A percentile compares a stretch with the other conserved stretches of the same genome.
phyloP scores from a whole-genome alignment of 2,888 invertebrate species.

The Esperia sulphurella region DNA sequence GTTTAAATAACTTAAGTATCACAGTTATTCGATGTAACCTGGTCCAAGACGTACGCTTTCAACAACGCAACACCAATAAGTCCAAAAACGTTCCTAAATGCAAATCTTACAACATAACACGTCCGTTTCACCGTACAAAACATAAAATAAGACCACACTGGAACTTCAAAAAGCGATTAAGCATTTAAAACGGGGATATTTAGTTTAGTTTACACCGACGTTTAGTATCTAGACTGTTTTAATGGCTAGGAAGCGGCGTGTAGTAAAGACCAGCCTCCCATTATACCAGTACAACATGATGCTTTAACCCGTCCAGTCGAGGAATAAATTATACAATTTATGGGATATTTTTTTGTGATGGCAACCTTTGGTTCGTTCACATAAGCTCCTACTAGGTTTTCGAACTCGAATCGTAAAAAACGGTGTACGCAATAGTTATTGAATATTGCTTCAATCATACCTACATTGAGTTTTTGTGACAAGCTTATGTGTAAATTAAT shows the following conservation, averaged over 20 bases:
- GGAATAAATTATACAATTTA: conserved; percentile 70
- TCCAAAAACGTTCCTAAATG: conserved; percentile 1
- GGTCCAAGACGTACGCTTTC: not conserved
- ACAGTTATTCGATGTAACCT: not conserved
- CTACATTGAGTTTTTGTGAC: too few species aligned
- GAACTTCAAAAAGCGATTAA: conserved; percentile 52
- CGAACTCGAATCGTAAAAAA: not conserved
- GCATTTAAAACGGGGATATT: conserved; percentile 58
- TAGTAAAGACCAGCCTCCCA: conserved; percentile 43
- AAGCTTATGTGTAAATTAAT: too few species aligned
- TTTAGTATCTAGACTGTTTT: conserved; percentile 69
- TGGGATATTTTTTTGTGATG: conserved; percentile 39
- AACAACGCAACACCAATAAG: not conserved
- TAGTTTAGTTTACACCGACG: conserved; percentile 66
- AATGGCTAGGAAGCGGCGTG: conserved; percentile 66
- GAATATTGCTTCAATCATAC: too few species aligned
- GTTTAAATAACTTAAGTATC: too few species aligned
- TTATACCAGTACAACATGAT: conserved; percentile 45
- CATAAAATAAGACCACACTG: conserved; percentile 27
- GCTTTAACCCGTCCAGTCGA: conserved; percentile 50
- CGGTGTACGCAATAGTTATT: too few species aligned
- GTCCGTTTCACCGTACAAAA: conserved; percentile 16
- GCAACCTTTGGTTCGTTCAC: conserved; percentile 9
- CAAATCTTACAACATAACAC: conserved; percentile 2
- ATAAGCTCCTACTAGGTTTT: conserved; percentile 1